Evolutionary conservation across 2,113 vertebrate genomes (phyloP).

Genomic region (Semnopithecus entellus): DNA sequence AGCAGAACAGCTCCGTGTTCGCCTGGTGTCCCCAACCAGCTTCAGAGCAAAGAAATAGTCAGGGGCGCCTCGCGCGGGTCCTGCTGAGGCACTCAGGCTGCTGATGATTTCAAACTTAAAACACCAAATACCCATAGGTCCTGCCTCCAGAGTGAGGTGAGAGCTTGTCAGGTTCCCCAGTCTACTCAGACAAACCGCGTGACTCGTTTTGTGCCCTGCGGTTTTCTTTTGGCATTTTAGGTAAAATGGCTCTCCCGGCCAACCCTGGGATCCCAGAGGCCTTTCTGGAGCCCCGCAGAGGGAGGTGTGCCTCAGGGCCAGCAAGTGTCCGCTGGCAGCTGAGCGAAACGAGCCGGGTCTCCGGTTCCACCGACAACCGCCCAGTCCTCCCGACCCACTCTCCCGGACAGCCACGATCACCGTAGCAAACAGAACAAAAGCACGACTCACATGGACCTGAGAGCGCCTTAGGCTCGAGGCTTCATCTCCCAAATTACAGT

Average conservation of each 20-base stretch:
- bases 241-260: neutral
- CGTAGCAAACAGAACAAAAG: constrained; percentile 23
- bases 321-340: rapidly evolving
- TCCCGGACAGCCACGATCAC: neutral
- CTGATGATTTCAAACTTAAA: neutral
- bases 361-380: neutral
- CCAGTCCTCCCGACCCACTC: neutral
- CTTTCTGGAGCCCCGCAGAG: neutral
- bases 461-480: constrained; percentile 62
- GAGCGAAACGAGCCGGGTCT: rapidly evolving
- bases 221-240: neutral
- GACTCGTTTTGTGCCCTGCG: neutral
- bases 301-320: rapidly evolving
- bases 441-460: constrained; percentile 61
- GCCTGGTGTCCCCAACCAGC: neutral
- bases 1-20: neutral
- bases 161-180: neutral
- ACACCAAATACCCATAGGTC: neutral
- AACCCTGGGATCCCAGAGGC: neutral
- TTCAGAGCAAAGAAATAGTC: neutral
- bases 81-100: neutral
- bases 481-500: constrained; percentile 68
- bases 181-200: rapidly evolving
- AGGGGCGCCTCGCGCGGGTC: rapidly evolving
- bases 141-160: neutral